Evolutionary conservation across 2,888 invertebrate species (phyloP).

Genomic region (Dynastes tityus): DNA sequence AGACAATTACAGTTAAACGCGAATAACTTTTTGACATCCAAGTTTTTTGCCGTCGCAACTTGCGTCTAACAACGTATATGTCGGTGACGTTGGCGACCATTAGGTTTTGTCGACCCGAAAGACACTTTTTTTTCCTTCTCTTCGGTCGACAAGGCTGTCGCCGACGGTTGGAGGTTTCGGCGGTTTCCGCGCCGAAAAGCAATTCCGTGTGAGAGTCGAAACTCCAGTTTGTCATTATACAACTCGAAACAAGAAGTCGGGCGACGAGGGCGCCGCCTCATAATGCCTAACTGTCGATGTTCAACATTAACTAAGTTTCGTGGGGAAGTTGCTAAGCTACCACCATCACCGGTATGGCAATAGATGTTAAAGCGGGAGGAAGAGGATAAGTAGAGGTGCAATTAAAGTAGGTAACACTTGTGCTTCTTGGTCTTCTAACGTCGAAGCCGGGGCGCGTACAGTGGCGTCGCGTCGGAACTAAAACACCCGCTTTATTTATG

Average conservation of each 20-base stretch:
- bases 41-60: too few species aligned
- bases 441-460: not conserved
- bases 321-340: conserved; percentile 54
- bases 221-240: conserved; percentile 48
- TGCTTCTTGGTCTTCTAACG: conserved; percentile 58
- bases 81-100: too few species aligned
- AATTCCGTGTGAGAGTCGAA: conserved; percentile 43
- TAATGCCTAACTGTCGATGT: conserved; percentile 54
- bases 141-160: too few species aligned
- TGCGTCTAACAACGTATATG: too few species aligned
- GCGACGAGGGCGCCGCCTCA: conserved; percentile 4
- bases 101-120: too few species aligned
- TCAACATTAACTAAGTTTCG: conserved; percentile 56
- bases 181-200: conserved; percentile 37
- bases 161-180: conserved; percentile 14
- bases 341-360: conserved; percentile 30
- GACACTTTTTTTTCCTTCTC: too few species aligned
- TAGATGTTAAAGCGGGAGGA: not conserved
- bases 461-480: conserved; percentile 54
- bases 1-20: too few species aligned
- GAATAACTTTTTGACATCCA: too few species aligned
- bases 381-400: conserved; percentile 61
- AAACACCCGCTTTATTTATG: conserved; percentile 66
- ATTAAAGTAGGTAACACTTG: conserved; percentile 65
- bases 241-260: conserved; percentile 49